Evolutionary conservation across 2,797 vertebrate genomes (phyloP).

Genomic region (Rachycentron canadum): DNA sequence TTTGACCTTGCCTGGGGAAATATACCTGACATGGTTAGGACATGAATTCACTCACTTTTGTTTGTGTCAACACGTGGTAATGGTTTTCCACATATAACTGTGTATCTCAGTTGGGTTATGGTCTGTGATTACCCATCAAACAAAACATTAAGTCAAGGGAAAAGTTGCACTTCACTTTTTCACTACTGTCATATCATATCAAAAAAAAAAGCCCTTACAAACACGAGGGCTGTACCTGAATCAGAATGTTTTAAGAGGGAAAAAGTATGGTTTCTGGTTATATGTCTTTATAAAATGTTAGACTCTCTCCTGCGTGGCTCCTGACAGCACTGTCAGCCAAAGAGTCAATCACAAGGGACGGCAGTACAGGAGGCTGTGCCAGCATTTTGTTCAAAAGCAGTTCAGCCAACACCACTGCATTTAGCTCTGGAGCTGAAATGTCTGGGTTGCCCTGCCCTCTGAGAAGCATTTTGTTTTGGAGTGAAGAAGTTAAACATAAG

Average conservation of each 20-base stretch:
- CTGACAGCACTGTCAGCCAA: not conserved
- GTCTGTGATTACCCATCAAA: not conserved
- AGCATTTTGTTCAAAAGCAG: not conserved
- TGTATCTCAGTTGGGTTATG: not conserved
- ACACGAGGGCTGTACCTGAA: not conserved
- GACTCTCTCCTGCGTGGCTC: not conserved
- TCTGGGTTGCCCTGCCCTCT: not conserved
- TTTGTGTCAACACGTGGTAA: not conserved
- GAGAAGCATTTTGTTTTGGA: not conserved
- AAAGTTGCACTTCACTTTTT: not conserved
- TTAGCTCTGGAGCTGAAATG: not conserved
- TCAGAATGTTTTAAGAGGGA: not conserved
- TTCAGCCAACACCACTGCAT: not conserved
- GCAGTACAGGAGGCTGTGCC: not conserved
- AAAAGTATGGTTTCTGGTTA: not conserved
- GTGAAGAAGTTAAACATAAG: not conserved
- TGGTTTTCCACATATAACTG: not conserved
- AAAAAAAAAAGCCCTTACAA: not conserved
- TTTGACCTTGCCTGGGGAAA: conserved; percentile 93
- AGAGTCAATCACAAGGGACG: not conserved
- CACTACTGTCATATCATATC: not conserved
- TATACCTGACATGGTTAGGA: conserved; percentile 85
- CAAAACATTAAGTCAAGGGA: not conserved
- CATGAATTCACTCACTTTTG: not conserved
- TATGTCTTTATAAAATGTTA: not conserved